Conservation (phyloP, 2,888 invertebrate genomes). For the Actias luna region DNA sequence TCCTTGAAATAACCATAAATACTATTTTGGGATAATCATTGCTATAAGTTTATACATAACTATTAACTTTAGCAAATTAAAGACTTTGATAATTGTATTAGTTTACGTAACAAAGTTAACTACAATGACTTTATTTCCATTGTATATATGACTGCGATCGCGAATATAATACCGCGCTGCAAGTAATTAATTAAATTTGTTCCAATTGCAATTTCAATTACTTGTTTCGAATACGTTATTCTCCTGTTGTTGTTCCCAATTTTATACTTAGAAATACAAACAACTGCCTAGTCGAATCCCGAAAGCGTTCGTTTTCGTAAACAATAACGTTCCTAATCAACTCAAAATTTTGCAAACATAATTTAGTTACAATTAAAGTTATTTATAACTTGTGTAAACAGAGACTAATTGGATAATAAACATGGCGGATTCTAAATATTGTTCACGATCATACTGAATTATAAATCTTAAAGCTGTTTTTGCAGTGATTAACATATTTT, state of each 20-base stretch:
- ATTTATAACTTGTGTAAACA: constrained; percentile 34
- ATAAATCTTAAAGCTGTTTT: not conserved
- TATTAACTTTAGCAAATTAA: too few relatives aligned
- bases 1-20: too few relatives aligned
- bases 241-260: not conserved
- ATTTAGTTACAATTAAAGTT: constrained; percentile 22
- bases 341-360: constrained; percentile 23
- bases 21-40: too few relatives aligned
- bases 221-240: not conserved
- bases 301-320: constrained; percentile 1
- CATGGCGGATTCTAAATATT: constrained; percentile 22
- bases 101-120: too few relatives aligned
- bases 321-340: constrained; percentile 31
- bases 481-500: not conserved
- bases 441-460: constrained; percentile 4
- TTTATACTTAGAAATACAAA: constrained; percentile 5
- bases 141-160: not conserved
- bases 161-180: not conserved
- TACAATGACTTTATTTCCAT: too few relatives aligned
- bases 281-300: not conserved
- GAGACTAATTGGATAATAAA: constrained; percentile 47
- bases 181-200: not conserved
- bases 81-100: too few relatives aligned
- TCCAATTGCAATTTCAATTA: not conserved
- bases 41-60: too few relatives aligned